Conservation (phyloP, 2,797 vertebrate genomes). For the Iguana delicatissima region DNA sequence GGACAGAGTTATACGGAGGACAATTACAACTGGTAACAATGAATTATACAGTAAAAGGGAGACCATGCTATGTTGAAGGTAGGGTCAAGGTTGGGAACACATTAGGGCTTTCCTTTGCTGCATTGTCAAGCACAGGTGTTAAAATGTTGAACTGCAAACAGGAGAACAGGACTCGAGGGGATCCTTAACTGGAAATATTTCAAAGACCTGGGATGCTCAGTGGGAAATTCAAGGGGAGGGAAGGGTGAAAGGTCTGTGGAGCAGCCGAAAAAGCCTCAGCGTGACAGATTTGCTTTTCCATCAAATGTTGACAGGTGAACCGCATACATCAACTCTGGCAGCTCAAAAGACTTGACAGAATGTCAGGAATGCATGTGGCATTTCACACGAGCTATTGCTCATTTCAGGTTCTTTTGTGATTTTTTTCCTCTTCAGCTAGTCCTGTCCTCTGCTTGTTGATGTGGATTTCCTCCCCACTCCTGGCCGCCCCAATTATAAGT, state of each 20-base stretch:
- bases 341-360: constrained; percentile 78
- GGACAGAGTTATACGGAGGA: neutral
- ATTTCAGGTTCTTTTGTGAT: constrained; percentile 45
- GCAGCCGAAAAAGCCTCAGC: constrained; percentile 69
- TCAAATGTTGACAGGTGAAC: constrained; percentile 87
- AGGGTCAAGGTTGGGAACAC: neutral
- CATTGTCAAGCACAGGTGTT: constrained; percentile 80
- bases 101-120: neutral
- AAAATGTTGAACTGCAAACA: constrained; percentile 80
- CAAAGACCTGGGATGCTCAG: constrained; percentile 76
- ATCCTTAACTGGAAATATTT: constrained; percentile 82
- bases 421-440: neutral
- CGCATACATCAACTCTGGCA: constrained; percentile 77
- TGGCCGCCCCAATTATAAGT: constrained; percentile 28
- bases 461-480: neutral
- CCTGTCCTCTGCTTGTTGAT: neutral
- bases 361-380: constrained; percentile 80
- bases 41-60: neutral
- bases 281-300: constrained; percentile 85
- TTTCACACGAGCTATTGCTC: constrained; percentile 79
- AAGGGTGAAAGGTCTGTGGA: constrained; percentile 79
- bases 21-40: neutral
- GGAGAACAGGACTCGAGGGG: constrained; percentile 75
- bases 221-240: constrained; percentile 79
- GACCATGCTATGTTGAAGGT: neutral